Base-by-base conservation (phyloP, 1,140 invertebrate genomes). In the Protaetia brevitarsis region DNA sequence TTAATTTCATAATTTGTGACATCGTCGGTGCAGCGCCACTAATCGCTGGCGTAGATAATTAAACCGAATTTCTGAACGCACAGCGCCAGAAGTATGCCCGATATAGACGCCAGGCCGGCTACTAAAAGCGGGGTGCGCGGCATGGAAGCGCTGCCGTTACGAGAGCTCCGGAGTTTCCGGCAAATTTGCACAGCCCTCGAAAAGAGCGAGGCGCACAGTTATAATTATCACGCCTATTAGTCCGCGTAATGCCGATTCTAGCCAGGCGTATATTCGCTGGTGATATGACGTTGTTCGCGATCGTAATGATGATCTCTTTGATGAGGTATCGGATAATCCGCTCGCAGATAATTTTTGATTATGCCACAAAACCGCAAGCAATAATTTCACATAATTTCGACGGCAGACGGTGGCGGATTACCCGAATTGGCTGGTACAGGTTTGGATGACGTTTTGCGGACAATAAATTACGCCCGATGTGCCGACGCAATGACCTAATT, bases 1-100 rank as follows among this genome's bases (percentile, higher is more conserved):
- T 51, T 51, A 51, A 51, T 51, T 51, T 51, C 19, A 23, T 51
- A 51, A 51, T 51, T 51, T 51, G 41, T 51, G 41, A 51, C 41
- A 23, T 51, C 21, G 41, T 13, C 26, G 41, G 26, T 51, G 41
- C 41, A 51, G 19, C 41, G 7, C 19, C 41, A 23, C 41, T 51
- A 51, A 51, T 51, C 41, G 13, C 19, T 51, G 11, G 41, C 41
- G 41, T 51, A 51, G 26, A 51, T 51, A 51, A 51, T 51, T 51
- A 51, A 51, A 23, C 41, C 41, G 19, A 51, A 51, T 51, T 26
- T 51, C 16, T 10, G 41, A 51, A 23, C 16, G 26, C 2, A 19
- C 19, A 51, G n/a, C 16, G 1, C 41, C 7, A 5, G 6, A 10
- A 4, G 2, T 10, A 26, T 3, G 41, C 16, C 16, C 19, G 41